A percentile compares a stretch with the other conserved stretches of the same genome.
Conservation (phyloP, 1,140 invertebrate genomes). For the Conus ventricosus region DNA sequence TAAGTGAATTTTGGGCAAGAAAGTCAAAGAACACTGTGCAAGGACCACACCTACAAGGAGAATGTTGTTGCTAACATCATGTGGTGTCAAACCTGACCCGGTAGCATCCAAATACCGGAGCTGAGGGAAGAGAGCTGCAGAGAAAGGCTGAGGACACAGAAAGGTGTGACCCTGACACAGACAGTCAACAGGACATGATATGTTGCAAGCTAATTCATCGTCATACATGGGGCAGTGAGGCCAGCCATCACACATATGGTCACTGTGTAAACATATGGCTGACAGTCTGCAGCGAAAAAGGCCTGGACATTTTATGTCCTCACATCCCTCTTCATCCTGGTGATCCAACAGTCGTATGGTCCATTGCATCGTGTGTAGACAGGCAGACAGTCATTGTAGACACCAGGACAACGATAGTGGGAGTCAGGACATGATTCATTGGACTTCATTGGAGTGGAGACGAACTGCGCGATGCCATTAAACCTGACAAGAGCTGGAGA, state of each 20-base stretch:
- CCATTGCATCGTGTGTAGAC: conserved; percentile 13
- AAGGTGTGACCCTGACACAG: not conserved
- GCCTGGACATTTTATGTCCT: not conserved
- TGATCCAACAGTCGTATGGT: conserved; percentile 1
- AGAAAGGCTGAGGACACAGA: not conserved
- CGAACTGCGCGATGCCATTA: too few relatives aligned
- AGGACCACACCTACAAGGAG: not conserved
- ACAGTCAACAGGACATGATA: not conserved
- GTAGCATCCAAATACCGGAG: not conserved
- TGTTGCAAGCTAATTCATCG: not conserved
- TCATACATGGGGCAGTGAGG: not conserved
- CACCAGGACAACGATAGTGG: not conserved
- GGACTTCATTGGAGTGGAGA: not conserved
- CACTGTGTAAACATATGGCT: not conserved
- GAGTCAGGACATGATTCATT: not conserved
- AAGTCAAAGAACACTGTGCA: not conserved
- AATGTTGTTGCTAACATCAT: not conserved
- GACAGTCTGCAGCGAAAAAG: not conserved
- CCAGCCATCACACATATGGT: conserved; percentile 8
- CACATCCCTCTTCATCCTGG: conserved; percentile 12
- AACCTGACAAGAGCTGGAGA: too few relatives aligned
- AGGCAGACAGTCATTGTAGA: not conserved
- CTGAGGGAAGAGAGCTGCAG: not conserved
- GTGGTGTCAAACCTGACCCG: not conserved
- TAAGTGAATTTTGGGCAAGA: not conserved